Conservation (phyloP, 2,888 invertebrate species). For the Lepidonotus clava region DNA sequence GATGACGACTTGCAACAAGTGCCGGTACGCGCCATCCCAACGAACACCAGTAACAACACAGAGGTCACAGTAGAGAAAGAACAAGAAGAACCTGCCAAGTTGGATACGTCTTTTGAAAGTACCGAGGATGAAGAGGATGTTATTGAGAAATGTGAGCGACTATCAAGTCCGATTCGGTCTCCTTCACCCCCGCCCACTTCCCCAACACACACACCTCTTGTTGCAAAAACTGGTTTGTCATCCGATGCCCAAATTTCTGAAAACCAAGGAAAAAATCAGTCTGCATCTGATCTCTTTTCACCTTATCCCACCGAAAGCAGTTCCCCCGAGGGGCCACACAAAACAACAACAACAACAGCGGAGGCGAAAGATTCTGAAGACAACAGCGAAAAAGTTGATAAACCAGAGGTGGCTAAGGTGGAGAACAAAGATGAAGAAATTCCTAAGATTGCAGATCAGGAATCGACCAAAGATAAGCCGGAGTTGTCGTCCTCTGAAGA, state of each 20-base stretch:
- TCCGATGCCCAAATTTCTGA: not conserved
- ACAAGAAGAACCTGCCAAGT: not conserved
- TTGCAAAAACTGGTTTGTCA: too few species aligned
- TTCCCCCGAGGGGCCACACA: too few species aligned
- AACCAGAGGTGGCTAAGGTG: too few species aligned
- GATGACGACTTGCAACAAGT: not conserved
- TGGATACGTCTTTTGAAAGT: not conserved
- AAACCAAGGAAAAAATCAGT: not conserved
- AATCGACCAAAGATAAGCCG: too few species aligned
- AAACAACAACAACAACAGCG: too few species aligned
- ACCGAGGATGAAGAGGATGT: not conserved
- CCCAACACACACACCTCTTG: not conserved
- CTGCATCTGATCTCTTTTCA: not conserved
- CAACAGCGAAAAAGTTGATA: too few species aligned
- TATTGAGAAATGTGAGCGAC: not conserved
- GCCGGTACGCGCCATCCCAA: not conserved
- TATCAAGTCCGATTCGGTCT: constrained; percentile 35
- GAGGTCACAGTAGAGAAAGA: not conserved
- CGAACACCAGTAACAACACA: not conserved
- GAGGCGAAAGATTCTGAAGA: too few species aligned
- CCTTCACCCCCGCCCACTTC: not conserved
- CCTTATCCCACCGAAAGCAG: not conserved
- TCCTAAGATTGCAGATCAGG: too few species aligned
- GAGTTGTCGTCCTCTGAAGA: too few species aligned
- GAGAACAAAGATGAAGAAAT: too few species aligned